These are phyloP conservation scores for Cylas formicarius DNA, from an alignment of 1,140 invertebrate species.

Conservation along the genomic window DNA sequence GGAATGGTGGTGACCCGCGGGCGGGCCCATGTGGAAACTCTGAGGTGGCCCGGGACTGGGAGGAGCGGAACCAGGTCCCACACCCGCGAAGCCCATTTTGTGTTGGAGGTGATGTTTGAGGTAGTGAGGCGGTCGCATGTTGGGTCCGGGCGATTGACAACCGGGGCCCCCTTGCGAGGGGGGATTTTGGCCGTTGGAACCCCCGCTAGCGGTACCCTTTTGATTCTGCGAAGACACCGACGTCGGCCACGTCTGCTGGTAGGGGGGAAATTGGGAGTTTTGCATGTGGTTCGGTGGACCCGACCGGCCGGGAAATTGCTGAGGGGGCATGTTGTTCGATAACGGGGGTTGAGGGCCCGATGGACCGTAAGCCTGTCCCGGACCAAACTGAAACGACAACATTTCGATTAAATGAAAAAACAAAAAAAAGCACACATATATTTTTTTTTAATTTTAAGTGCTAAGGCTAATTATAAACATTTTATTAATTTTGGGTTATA, in stretches of 20 bases:
- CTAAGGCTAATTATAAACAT: too few relatives aligned
- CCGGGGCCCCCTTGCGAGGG: slow-evolving; percentile 36
- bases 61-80: slow-evolving; percentile 48
- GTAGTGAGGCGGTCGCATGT: slow-evolving; percentile 50
- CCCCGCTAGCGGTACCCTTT: slow-evolving; percentile 21
- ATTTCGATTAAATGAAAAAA: too few relatives aligned
- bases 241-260: slow-evolving; percentile 43
- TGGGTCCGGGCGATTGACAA: slow-evolving; percentile 36
- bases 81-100: slow-evolving; percentile 51
- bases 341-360: slow-evolving; percentile 28
- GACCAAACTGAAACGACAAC: slow-evolving; percentile 18
- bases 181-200: slow-evolving; percentile 22
- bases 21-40: slow-evolving; percentile 51
- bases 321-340: slow-evolving; percentile 42
- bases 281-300: slow-evolving; percentile 48
- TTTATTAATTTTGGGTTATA: too few relatives aligned
- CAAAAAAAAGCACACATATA: too few relatives aligned
- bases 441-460: too few relatives aligned
- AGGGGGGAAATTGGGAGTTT: slow-evolving; percentile 46
- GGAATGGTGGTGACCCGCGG: slow-evolving; percentile 45
- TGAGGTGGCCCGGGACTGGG: slow-evolving; percentile 49
- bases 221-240: slow-evolving; percentile 10
- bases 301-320: slow-evolving; percentile 44
- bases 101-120: slow-evolving; percentile 63
- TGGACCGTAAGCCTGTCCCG: slow-evolving; percentile 45